These are phyloP conservation scores for Phortica okadai DNA, from an alignment of 2,888 invertebrate species.

Conservation along the genomic window DNA sequence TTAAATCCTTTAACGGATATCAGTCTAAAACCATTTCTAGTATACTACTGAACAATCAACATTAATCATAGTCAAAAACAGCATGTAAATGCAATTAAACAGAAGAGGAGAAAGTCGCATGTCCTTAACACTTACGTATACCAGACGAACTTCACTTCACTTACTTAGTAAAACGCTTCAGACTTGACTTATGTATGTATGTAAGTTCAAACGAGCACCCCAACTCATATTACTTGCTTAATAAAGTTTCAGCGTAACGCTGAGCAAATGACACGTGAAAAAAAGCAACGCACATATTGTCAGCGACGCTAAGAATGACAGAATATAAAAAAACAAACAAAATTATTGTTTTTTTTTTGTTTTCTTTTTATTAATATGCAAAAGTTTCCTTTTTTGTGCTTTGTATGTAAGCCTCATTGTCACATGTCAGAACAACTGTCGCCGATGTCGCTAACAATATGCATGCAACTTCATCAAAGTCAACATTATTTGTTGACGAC, in stretches of 20 bases:
- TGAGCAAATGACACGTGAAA: neutral
- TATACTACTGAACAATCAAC: too few relatives aligned
- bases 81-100: neutral
- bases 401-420: slow-evolving; percentile 57
- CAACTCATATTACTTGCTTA: too few relatives aligned
- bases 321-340: neutral
- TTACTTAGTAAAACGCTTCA: too few relatives aligned
- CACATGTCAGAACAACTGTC: slow-evolving; percentile 67
- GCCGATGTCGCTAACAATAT: slow-evolving; percentile 58
- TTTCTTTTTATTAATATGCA: slow-evolving; percentile 16
- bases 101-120: neutral
- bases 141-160: too few relatives aligned
- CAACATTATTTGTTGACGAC: slow-evolving; percentile 27
- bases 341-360: neutral
- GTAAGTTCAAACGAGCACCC: too few relatives aligned
- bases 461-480: slow-evolving; percentile 69
- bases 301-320: neutral
- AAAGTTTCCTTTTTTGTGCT: neutral
- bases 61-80: neutral
- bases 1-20: too few relatives aligned
- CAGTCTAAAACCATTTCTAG: too few relatives aligned
- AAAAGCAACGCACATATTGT: neutral
- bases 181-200: too few relatives aligned
- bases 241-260: too few relatives aligned
- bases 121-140: too few relatives aligned